These are phyloP conservation scores for Chelon labrosus DNA, from an alignment of 2,797 vertebrate genomes.

Conservation along the genomic window DNA sequence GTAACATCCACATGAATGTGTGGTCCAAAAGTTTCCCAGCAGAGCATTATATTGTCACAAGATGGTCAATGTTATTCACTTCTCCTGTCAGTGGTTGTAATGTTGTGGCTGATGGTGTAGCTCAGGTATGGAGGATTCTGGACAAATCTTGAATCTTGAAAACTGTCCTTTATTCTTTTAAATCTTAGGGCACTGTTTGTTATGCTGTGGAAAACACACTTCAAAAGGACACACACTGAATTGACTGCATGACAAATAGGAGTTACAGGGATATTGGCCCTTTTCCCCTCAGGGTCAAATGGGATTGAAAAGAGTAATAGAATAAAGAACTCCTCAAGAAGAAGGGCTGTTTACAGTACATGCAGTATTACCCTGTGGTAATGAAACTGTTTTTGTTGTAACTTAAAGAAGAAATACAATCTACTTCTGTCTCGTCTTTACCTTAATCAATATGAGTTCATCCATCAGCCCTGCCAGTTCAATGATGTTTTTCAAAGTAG, in stretches of 20 bases:
- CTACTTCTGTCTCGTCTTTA: not conserved
- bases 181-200: not conserved
- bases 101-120: not conserved
- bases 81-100: too few species aligned
- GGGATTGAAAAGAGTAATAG: not conserved
- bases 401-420: not conserved
- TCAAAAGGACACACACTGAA: conserved; percentile 2
- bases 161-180: not conserved
- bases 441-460: not conserved
- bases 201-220: not conserved
- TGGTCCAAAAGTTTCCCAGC: too few species aligned
- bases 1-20: too few species aligned
- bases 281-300: not conserved
- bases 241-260: not conserved
- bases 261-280: not conserved
- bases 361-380: too few species aligned
- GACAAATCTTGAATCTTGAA: not conserved
- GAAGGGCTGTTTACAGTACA: not conserved
- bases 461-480: not conserved
- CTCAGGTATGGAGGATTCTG: not conserved
- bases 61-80: too few species aligned
- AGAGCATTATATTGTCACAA: too few species aligned
- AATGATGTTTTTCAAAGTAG: not conserved
- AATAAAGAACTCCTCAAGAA: not conserved
- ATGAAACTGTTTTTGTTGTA: not conserved